Base-by-base conservation (phyloP, 2,888 invertebrate genomes). In the Tribolium freemani region DNA sequence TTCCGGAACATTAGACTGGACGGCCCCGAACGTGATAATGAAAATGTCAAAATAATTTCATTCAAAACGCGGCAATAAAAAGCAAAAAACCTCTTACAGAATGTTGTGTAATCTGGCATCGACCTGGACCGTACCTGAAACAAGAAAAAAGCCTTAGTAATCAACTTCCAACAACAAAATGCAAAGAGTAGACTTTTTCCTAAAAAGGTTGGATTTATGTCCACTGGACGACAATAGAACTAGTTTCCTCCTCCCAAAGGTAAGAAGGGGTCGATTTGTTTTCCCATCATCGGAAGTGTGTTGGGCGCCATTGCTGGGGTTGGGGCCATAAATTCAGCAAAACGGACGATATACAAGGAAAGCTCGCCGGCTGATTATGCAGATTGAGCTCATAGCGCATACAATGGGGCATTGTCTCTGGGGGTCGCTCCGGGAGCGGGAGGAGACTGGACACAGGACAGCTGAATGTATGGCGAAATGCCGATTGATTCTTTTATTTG, bases 391-490 rank as follows among this genome's bases (percentile, higher is more conserved):
- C 72, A 74, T 74, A 76, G 76, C 73, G 60, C 69, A 76, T 76
- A 76, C 76, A 76, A 76, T 76, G 75, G 76, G 74, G 75, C 72
- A 76, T 76, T 76, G 76, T 76, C 75, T 76, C 61, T 45, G 67
- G 60, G 69, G 64, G 57, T 57, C 53, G 66, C 64, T 56, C 60
- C 58, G 50, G 69, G 61, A 69, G 54, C 57, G 50, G 46, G 57
- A 57, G 53, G 51, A 64, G 66, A 30, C 63, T 48, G 71, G 66
- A 64, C 67, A 68, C 31, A 50, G 67, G 71, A 71, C 71, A 71
- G 67, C 67, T 71, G 71, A 71, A 71, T 67, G 71, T 68, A 61
- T 61, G 10, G 54, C 51, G 56, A 60, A 51, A 66, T 72, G 72
- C 68, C 72, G 61, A 72, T 67, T 71, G 71, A 71, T 67, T 71